These are phyloP conservation scores for Mesaphorura yosii DNA, from an alignment of 1,140 invertebrate genomes.

Conservation along the genomic window DNA sequence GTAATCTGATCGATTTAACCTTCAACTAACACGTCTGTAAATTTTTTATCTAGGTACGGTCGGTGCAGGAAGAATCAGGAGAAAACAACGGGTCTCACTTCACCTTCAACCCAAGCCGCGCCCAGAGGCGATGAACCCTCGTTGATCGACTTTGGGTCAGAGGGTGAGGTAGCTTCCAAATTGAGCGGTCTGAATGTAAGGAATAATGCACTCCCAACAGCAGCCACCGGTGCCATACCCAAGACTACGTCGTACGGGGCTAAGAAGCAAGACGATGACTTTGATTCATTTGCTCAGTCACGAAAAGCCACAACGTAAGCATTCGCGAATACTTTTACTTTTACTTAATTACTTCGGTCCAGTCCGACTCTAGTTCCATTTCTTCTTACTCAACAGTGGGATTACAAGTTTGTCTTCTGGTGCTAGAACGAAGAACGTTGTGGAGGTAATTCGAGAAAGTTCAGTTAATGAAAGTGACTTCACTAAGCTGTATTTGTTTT, in stretches of 20 bases:
- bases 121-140: constrained; percentile 40
- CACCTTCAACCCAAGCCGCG: too few species aligned
- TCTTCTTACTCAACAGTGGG: constrained; percentile 51
- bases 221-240: constrained; percentile 5
- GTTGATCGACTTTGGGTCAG: constrained; percentile 53
- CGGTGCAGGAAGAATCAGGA: constrained; percentile 60
- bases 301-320: constrained; percentile 52
- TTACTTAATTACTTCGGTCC: neutral
- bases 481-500: neutral
- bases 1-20: too few species aligned
- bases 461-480: neutral
- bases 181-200: constrained; percentile 26
- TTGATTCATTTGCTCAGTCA: constrained; percentile 85
- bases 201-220: constrained; percentile 10
- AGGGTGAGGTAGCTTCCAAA: constrained; percentile 7
- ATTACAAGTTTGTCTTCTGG: constrained; percentile 41
- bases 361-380: constrained; percentile 6
- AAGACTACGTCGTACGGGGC: constrained; percentile 11
- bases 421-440: constrained; percentile 9
- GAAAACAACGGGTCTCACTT: constrained; percentile 35
- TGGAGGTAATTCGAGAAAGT: neutral
- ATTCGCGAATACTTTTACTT: constrained; percentile 4
- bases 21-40: too few species aligned
- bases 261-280: constrained; percentile 52
- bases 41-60: constrained; percentile 44